Percentiles rank a stretch among this genome's conserved stretches.
phyloP scores from a whole-genome alignment of 2,113 vertebrate genomes.

The Heterotis niloticus region DNA sequence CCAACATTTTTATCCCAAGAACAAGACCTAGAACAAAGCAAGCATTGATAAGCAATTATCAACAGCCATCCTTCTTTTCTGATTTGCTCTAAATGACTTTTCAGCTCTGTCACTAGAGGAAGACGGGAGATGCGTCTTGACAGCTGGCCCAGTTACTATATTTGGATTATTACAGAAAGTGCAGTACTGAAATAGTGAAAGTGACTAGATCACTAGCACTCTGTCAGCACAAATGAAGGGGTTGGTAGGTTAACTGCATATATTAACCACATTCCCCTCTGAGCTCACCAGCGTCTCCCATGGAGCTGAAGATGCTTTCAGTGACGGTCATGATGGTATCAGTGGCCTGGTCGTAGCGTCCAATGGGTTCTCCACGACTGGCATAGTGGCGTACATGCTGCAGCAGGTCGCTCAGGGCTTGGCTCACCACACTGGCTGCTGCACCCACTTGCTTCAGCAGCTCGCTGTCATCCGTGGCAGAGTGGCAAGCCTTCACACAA shows the following conservation, averaged over 20 bases:
- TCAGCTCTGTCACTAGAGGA: not conserved
- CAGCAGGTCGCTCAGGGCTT: conserved; percentile 87
- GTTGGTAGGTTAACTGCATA: not conserved
- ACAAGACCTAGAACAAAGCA: not conserved
- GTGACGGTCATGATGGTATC: conserved; percentile 99
- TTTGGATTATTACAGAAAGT: too few species aligned
- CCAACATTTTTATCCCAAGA: conserved; percentile 18
- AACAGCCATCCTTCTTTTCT: too few species aligned
- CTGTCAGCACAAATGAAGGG: not conserved
- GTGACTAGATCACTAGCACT: not conserved
- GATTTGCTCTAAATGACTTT: too few species aligned
- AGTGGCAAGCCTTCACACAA: conserved; percentile 88
- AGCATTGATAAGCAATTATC: not conserved
- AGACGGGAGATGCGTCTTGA: not conserved
- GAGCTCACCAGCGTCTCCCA: conserved; percentile 95
- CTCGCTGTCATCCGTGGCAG: conserved; percentile 79
- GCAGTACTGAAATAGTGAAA: too few species aligned
- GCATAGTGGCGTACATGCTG: conserved; percentile 94
- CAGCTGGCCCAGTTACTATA: not conserved
- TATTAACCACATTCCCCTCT: not conserved
- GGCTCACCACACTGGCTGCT: conserved; percentile 84
- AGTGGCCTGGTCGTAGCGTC: conserved; percentile 96
- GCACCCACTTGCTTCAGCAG: conserved; percentile 88
- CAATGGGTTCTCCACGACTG: conserved; percentile 91
- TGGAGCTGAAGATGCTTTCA: conserved; percentile 97